Percentiles rank a stretch among this genome's conserved stretches.
phyloP scores from a whole-genome alignment of 2,113 vertebrate genomes.

The Strigops habroptila region DNA sequence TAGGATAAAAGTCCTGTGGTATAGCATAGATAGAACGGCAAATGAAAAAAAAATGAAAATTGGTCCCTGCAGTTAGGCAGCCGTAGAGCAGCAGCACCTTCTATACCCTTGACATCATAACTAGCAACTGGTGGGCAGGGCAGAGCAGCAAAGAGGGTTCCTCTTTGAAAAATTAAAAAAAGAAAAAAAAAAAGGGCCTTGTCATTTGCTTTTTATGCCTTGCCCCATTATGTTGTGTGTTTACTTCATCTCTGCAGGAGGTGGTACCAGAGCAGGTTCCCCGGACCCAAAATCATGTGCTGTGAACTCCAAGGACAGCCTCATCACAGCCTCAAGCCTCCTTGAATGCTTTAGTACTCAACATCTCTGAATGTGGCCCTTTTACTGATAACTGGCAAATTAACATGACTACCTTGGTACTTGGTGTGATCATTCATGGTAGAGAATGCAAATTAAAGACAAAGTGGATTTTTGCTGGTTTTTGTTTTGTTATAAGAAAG shows the following conservation, averaged over 20 bases:
- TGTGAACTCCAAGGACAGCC: background rate
- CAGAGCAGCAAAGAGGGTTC: background rate
- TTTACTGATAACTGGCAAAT: background rate
- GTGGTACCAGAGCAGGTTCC: background rate
- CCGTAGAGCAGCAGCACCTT: background rate
- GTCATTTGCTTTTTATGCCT: background rate
- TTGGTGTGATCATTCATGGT: background rate
- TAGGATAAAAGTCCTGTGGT: background rate
- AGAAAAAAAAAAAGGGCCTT: background rate
- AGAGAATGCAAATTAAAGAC: background rate
- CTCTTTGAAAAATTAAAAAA: background rate
- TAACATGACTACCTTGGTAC: background rate
- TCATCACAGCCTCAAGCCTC: accelerated
- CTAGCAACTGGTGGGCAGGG: background rate
- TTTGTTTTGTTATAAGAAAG: background rate
- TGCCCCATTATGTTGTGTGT: background rate
- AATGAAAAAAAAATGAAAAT: background rate
- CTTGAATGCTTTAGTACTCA: background rate
- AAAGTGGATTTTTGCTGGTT: background rate
- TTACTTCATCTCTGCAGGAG: background rate
- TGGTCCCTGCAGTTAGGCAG: background rate
- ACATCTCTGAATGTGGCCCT: background rate
- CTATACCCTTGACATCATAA: background rate
- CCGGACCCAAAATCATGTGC: background rate
- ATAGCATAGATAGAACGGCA: background rate